Conservation (phyloP, 2,888 invertebrate genomes). For the Girardia tigrina region DNA sequence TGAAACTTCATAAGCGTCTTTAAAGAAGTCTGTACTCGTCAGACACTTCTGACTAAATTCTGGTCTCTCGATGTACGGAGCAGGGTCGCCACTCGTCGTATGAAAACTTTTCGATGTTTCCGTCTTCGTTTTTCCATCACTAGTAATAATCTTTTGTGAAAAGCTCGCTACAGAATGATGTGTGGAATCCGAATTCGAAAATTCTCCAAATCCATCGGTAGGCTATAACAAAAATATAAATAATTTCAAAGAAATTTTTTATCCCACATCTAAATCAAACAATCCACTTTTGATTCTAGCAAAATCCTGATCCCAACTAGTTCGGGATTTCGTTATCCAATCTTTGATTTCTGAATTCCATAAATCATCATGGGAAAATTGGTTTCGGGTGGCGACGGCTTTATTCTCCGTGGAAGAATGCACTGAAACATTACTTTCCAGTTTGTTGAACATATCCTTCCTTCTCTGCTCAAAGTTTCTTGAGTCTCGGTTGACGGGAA, state of each 20-base stretch:
- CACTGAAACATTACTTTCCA: constrained; percentile 15
- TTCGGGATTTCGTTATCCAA: constrained; percentile 26
- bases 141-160: not conserved
- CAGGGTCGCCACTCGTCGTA: not conserved
- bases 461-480: constrained; percentile 31
- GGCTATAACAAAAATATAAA: not conserved
- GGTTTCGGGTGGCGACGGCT: not conserved
- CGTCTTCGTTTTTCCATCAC: not conserved
- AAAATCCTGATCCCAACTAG: constrained; percentile 30
- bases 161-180: not conserved
- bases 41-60: not conserved
- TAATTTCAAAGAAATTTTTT: not conserved
- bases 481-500: constrained; percentile 26
- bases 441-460: constrained; percentile 28
- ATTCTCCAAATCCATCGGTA: not conserved
- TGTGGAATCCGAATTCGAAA: not conserved
- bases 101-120: not conserved
- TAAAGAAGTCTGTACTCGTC: not conserved
- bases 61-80: not conserved
- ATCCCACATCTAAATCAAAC: not conserved
- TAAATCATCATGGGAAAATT: not conserved
- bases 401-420: not conserved
- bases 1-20: constrained; percentile 2
- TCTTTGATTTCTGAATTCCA: constrained; percentile 27
- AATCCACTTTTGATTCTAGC: not conserved